Evolutionary conservation across 2,113 vertebrate species (phyloP).

Genomic region (Syrmaticus mikado): DNA sequence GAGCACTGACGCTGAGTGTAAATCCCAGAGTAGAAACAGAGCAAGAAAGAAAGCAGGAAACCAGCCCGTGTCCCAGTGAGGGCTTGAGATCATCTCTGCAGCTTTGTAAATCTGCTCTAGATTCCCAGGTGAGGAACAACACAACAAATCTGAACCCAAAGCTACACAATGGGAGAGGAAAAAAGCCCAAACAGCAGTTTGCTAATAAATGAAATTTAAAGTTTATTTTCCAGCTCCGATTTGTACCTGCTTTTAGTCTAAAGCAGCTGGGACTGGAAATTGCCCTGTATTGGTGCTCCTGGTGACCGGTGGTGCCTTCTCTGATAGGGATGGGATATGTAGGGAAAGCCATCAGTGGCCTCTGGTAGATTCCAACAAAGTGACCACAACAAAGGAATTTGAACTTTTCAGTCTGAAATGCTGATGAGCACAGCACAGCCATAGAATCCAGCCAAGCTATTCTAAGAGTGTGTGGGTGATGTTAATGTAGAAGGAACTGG

Average conservation of each 20-base stretch:
- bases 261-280: not conserved
- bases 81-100: not conserved
- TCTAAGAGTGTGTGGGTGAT: not conserved
- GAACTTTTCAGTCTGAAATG: not conserved
- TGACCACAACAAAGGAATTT: not conserved
- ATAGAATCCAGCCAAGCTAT: not conserved
- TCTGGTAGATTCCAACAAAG: not conserved
- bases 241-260: not conserved
- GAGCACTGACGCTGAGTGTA: accelerated
- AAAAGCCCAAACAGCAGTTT: not conserved
- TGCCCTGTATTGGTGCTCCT: not conserved
- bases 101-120: not conserved
- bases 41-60: not conserved
- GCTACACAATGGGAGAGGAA: not conserved
- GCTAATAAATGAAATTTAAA: not conserved
- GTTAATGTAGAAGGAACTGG: accelerated
- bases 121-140: accelerated
- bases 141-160: not conserved
- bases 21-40: not conserved
- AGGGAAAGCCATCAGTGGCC: not conserved
- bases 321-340: too few relatives aligned
- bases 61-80: not conserved
- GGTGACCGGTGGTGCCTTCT: not conserved
- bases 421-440: not conserved
- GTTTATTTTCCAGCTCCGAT: not conserved